phyloP scores from a whole-genome alignment of 2,888 invertebrate genomes.

The Lasioglossum zephyrum region DNA sequence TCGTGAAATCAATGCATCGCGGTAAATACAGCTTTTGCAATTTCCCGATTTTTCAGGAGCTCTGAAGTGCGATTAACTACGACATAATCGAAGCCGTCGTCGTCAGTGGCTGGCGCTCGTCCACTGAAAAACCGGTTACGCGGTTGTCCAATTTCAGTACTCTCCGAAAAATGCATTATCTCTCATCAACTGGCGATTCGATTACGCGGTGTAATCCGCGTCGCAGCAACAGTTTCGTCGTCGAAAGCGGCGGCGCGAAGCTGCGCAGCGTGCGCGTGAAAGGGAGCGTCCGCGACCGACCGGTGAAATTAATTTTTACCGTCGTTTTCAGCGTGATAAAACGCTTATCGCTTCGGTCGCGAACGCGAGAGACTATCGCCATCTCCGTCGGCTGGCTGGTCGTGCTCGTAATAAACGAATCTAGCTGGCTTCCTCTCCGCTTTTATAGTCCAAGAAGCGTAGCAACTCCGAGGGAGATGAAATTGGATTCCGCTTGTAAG shows the following conservation, averaged over 20 bases:
- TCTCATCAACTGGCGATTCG: not conserved
- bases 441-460: conserved; percentile 49
- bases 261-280: not conserved
- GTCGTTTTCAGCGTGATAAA: conserved; percentile 27
- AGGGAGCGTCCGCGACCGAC: not conserved
- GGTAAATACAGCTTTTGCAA: not conserved
- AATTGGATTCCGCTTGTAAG: conserved; percentile 65
- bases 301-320: conserved; percentile 28
- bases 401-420: conserved; percentile 46
- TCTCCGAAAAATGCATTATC: conserved; percentile 1
- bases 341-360: conserved; percentile 17
- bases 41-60: not conserved
- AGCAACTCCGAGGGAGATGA: conserved; percentile 47
- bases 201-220: conserved; percentile 11
- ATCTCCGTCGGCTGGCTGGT: not conserved
- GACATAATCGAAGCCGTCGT: not conserved
- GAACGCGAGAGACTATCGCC: not conserved
- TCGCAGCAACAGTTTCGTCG: not conserved
- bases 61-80: not conserved
- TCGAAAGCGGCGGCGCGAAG: not conserved
- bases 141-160: not conserved
- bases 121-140: conserved; percentile 2
- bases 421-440: conserved; percentile 41
- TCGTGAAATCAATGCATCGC: not conserved
- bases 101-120: not conserved